These are phyloP conservation scores for Chromoteleia sp. DNA, from an alignment of 2,888 invertebrate species.

Conservation along the genomic window DNA sequence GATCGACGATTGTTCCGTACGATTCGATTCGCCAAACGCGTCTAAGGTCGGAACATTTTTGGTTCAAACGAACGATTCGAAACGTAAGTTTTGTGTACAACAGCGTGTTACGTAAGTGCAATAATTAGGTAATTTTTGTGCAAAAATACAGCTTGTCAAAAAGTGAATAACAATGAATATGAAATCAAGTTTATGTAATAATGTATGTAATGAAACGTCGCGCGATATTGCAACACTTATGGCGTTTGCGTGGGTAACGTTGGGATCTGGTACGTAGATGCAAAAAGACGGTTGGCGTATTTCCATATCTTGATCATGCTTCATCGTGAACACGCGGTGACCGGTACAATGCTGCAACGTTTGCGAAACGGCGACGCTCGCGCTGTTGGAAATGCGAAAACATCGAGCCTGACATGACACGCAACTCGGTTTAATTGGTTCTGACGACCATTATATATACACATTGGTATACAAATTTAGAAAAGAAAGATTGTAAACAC, in stretches of 20 bases:
- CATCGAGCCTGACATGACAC: constrained; percentile 67
- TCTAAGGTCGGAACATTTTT: too few species aligned
- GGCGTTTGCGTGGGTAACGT: constrained; percentile 69
- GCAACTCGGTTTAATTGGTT: constrained; percentile 70
- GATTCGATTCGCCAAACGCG: too few species aligned
- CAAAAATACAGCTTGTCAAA: constrained; percentile 16
- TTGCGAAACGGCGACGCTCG: constrained; percentile 69
- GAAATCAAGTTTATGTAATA: constrained; percentile 52
- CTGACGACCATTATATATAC: constrained; percentile 67
- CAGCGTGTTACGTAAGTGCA: neutral
- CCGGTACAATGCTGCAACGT: constrained; percentile 70
- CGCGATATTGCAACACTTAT: constrained; percentile 69
- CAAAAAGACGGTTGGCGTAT: constrained; percentile 71
- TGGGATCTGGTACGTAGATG: constrained; percentile 65
- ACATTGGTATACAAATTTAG: constrained; percentile 60
- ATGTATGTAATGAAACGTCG: constrained; percentile 64
- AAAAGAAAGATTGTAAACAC: constrained; percentile 59
- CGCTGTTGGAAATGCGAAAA: constrained; percentile 70
- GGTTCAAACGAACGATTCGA: neutral
- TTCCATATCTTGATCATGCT: constrained; percentile 73
- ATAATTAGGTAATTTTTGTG: constrained; percentile 22
- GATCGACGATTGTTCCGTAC: too few species aligned
- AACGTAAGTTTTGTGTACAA: too few species aligned
- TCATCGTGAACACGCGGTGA: constrained; percentile 71
- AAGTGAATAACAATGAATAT: constrained; percentile 41